Conservation (phyloP, 2,113 vertebrate species). For the Ageneiosus marmoratus region DNA sequence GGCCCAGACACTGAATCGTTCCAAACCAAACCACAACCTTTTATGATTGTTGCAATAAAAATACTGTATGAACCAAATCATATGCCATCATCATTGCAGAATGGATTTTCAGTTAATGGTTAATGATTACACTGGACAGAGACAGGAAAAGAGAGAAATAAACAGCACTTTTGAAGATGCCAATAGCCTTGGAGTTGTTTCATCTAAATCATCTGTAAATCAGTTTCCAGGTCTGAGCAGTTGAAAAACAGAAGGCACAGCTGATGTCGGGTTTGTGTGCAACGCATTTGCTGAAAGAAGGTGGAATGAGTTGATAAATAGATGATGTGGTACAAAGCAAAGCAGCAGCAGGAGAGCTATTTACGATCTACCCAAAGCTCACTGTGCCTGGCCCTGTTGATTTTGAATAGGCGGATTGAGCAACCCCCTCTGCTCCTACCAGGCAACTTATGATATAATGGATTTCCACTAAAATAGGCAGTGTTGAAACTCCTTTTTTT, state of each 20-base stretch:
- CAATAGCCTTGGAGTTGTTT: background rate
- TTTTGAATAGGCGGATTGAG: constrained; percentile 73
- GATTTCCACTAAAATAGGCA: constrained; percentile 79
- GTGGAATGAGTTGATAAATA: constrained; percentile 70
- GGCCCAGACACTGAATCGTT: constrained; percentile 65
- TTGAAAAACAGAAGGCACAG: constrained; percentile 20
- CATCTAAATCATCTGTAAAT: constrained; percentile 1
- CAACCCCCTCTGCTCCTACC: constrained; percentile 62
- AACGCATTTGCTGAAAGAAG: constrained; percentile 53
- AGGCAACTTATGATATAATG: constrained; percentile 77
- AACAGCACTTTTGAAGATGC: background rate
- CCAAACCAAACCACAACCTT: background rate
- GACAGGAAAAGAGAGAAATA: background rate
- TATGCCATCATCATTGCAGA: background rate
- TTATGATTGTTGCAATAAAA: constrained; percentile 29
- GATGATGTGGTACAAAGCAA: constrained; percentile 64
- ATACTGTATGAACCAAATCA: constrained; percentile 26
- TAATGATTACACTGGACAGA: constrained; percentile 24
- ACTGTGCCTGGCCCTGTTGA: constrained; percentile 61
- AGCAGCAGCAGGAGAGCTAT: constrained; percentile 68
- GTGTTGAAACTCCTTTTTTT: constrained; percentile 74
- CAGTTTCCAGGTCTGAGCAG: background rate
- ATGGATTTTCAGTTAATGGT: constrained; percentile 21
- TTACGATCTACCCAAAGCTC: constrained; percentile 57
- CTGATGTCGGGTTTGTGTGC: constrained; percentile 33